Percentiles rank a stretch among this genome's conserved stretches.
These are phyloP conservation scores for Centrocercus urophasianus DNA, from an alignment of 2,113 vertebrate genomes.

Conservation along the genomic window DNA sequence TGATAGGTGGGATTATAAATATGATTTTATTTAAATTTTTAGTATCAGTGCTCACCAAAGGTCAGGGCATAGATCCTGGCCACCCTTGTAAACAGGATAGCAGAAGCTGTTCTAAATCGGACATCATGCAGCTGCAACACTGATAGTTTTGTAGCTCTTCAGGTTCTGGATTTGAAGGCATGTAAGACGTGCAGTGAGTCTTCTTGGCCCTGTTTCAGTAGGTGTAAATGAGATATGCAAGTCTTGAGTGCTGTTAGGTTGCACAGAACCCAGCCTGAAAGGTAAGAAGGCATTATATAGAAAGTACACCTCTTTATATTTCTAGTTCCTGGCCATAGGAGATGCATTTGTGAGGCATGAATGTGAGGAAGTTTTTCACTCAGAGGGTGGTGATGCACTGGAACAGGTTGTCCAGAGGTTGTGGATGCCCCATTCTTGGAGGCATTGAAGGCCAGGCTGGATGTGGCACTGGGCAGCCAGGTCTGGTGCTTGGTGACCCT, in stretches of 20 bases:
- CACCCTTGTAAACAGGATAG: not conserved
- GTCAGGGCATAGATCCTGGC: not conserved
- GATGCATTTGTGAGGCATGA: not conserved
- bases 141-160: slow-evolving; percentile 53
- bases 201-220: slow-evolving; percentile 49
- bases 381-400: too few relatives aligned
- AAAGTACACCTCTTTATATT: not conserved
- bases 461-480: too few relatives aligned
- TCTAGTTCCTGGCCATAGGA: not conserved
- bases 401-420: too few relatives aligned
- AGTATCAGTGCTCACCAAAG: not conserved
- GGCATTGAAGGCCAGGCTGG: too few relatives aligned
- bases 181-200: slow-evolving; percentile 66
- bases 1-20: not conserved
- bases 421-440: too few relatives aligned
- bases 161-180: slow-evolving; percentile 69
- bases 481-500: too few relatives aligned
- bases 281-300: not conserved
- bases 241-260: slow-evolving; percentile 14
- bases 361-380: not conserved
- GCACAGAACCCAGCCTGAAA: slow-evolving; percentile 68
- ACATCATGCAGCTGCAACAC: slow-evolving; percentile 45
- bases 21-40: slow-evolving; percentile 11
- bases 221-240: slow-evolving; percentile 70
- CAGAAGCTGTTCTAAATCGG: not conserved